Evolutionary conservation across 2,888 invertebrate genomes (phyloP), one percentile per base, ranked within the genome.

Genomic region (Leptura quadrifasciata): DNA sequence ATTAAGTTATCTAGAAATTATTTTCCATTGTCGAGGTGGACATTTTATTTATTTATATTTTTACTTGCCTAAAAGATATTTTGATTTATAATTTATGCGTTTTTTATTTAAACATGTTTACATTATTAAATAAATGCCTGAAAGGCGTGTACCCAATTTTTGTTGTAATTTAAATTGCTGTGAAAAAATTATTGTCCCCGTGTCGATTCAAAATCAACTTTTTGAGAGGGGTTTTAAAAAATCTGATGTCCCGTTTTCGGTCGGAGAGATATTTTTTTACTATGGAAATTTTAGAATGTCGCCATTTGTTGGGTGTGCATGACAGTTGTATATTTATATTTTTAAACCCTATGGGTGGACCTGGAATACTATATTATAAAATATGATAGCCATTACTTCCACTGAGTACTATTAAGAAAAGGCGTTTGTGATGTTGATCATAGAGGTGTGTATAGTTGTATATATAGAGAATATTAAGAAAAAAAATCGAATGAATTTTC

Each of bases 311-410:
- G 69, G 27, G 57, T 58, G 57, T 55, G n/a, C 69, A 39, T 69
- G 68, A 57, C 68, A 55, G 39, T 61, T 47, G 52, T 65, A 70
- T 76, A 71, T 76, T 76, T 61, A 63, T 69, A 65, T 61, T 69
- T 74, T 74, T 74, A 52, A 77, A 69, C 79, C 79, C 79, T 68
- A 74, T 74, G 74, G 77, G 79, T 76, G 65, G 39, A 67, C 61
- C 63, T 74, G 57, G 65, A 55, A 67, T 77, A 70, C 54, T 65
- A 72, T 57, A 21, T 27, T 65, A 52, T 72, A 77, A 76, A 77
- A 84, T 84, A 87, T 87, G 87, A 87, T 87, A 88, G 87, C 80
- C 77, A 79, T 83, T 85, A 88, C 88, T 88, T 88, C 88, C 88
- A 87, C 86, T 88, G 86, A 87, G 85, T 75, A 75, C 60, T 78